A percentile compares a stretch with the other conserved stretches of the same genome.
phyloP scores from a whole-genome alignment of 2,888 invertebrate species.

The Orthonevra nobilis region DNA sequence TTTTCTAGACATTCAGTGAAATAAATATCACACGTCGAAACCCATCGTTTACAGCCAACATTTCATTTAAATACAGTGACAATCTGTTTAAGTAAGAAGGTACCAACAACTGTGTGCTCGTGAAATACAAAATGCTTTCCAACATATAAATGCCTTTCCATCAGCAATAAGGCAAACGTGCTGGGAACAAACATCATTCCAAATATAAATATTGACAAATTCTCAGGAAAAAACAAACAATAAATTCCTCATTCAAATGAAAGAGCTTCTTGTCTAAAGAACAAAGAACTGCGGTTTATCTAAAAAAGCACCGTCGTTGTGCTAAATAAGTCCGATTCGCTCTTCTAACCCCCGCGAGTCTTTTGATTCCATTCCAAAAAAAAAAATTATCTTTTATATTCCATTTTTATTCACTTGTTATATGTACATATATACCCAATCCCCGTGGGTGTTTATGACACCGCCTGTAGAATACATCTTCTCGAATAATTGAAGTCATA shows the following conservation, averaged over 20 bases:
- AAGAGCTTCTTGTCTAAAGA: constrained; percentile 13
- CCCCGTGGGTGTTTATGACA: no score
- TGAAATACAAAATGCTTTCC: background rate
- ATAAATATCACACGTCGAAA: no score
- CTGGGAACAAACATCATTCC: constrained; percentile 3
- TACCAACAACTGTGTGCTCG: no score
- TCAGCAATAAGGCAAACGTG: background rate
- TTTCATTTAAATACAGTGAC: no score
- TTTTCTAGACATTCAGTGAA: no score
- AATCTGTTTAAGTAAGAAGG: no score
- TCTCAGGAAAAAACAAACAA: constrained; percentile 1
- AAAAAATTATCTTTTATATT: background rate
- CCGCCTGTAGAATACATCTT: no score
- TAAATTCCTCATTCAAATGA: background rate
- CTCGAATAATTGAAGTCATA: constrained; percentile 13
- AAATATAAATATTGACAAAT: constrained; percentile 14
- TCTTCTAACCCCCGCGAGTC: background rate
- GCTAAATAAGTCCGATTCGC: background rate
- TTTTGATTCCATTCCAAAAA: background rate
- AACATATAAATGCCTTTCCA: background rate
- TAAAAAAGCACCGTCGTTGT: background rate
- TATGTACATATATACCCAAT: background rate
- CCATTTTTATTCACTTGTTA: background rate
- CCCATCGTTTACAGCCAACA: no score
- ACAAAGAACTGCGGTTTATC: constrained; percentile 1